Conservation (phyloP, 2,888 invertebrate species). For the Spialia ferax region DNA sequence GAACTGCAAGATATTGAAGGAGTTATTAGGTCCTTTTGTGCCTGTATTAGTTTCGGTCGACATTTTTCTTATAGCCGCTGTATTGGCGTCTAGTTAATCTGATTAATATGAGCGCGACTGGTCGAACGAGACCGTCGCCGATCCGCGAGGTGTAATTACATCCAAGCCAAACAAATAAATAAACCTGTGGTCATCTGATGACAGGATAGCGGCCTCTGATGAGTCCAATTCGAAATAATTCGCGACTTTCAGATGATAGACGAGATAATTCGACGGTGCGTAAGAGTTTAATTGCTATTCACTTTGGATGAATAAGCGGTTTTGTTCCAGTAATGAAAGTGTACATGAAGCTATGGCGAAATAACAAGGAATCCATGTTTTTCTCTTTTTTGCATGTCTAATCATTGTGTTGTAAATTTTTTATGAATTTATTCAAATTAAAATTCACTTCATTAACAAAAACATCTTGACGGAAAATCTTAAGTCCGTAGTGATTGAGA, state of each 20-base stretch:
- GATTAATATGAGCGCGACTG: constrained; percentile 73
- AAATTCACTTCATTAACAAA: no score
- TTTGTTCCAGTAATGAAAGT: constrained; percentile 32
- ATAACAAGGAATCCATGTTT: not conserved
- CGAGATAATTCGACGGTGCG: constrained; percentile 40
- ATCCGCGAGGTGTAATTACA: constrained; percentile 74
- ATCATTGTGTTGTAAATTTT: not conserved
- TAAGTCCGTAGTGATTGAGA: no score
- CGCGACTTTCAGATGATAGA: constrained; percentile 43
- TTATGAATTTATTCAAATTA: not conserved
- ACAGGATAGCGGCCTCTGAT: constrained; percentile 60
- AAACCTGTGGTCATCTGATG: constrained; percentile 65
- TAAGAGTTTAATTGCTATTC: constrained; percentile 39
- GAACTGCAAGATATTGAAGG: constrained; percentile 37
- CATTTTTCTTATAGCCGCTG: constrained; percentile 48
- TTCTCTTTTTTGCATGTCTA: not conserved
- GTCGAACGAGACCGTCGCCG: constrained; percentile 63
- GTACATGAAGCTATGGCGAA: constrained; percentile 8
- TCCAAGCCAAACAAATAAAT: constrained; percentile 74
- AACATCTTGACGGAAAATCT: no score
- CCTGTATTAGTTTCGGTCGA: constrained; percentile 47
- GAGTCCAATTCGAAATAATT: constrained; percentile 51
- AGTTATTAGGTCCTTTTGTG: constrained; percentile 23
- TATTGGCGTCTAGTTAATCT: constrained; percentile 70
- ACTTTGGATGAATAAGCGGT: constrained; percentile 32